Evolutionary conservation across 1,140 invertebrate species (phyloP), one percentile per base, ranked within the genome.

Genomic region (Tetragnatha versicolor): DNA sequence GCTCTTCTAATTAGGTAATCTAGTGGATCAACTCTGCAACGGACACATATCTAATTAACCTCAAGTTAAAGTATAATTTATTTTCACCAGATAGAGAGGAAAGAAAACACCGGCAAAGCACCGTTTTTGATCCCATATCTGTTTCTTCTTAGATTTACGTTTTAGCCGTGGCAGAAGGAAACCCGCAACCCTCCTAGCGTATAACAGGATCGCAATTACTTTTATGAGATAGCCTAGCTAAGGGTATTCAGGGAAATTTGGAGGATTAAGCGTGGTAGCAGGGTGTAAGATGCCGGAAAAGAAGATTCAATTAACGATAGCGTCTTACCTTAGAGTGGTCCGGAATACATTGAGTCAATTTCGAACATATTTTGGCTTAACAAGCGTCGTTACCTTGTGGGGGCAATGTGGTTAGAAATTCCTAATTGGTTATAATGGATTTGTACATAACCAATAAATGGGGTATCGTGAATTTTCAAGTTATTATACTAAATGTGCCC

Each of bases 231-330:
- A 45, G 42, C 37, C 20, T 39, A 37, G 37, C n/a, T n/a, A n/a
- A 25, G 33, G 25, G 37, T 25, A 22, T 39, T 63, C 35, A 22
- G 5, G 60, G n/a, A 37, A 37, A 37, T 63, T 63, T 42, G 27
- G 25, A 42, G 60, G 60, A 63, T 63, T 63, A 63, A 63, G 55
- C 14, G 33, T 39, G n/a, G n/a, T n/a, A n/a, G n/a, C n/a, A n/a
- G n/a, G n/a, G n/a, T 63, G 33, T 63, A 63, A 63, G 60, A 37
- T 63, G 60, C 33, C 22, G 60, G 20, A 63, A 63, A 63, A 63
- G 60, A 63, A 63, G 60, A 63, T 63, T 63, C 35, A 63, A 63
- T 63, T 63, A 63, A 63, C 60, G 60, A 63, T 63, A 63, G 35
- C n/a, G 60, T 42, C 60, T 37, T 20, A 39, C 33, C 29, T 42